A percentile compares a stretch with the other conserved stretches of the same genome.
Evolutionary conservation across 2,888 invertebrate genomes (phyloP).

Genomic region (Diadegma fenestrale): DNA sequence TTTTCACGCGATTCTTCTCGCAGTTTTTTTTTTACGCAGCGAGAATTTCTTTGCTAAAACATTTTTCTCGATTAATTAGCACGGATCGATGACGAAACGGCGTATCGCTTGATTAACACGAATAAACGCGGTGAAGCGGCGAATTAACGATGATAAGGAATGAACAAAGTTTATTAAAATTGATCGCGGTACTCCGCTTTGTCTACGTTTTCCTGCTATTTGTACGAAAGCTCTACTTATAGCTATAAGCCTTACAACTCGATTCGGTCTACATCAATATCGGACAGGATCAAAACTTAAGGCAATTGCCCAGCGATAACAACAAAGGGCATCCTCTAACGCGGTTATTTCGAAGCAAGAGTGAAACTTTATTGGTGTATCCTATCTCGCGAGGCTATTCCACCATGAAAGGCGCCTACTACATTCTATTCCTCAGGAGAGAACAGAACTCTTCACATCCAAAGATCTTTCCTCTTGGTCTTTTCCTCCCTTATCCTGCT

Average conservation of each 20-base stretch:
- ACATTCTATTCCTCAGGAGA: constrained; percentile 39
- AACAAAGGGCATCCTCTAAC: constrained; percentile 81
- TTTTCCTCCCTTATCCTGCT: constrained; percentile 5
- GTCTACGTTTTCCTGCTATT: neutral
- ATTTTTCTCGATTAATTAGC: neutral
- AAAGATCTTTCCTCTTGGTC: constrained; percentile 33
- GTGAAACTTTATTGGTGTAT: constrained; percentile 80
- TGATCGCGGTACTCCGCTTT: neutral
- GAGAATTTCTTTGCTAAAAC: neutral
- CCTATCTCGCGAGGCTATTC: constrained; percentile 76
- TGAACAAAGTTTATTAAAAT: neutral
- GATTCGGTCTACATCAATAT: constrained; percentile 74
- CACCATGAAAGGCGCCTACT: constrained; percentile 55
- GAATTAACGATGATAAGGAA: neutral
- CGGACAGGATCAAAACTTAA: constrained; percentile 79
- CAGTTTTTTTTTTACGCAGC: too few species aligned
- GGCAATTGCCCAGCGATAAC: constrained; percentile 80
- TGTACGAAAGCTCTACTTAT: neutral
- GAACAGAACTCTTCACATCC: constrained; percentile 39
- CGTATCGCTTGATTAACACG: neutral
- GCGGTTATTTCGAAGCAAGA: constrained; percentile 78
- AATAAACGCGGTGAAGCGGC: neutral
- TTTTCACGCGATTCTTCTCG: too few species aligned
- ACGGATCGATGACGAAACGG: neutral
- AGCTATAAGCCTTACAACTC: neutral